These are phyloP conservation scores for Seladonia tumulorum DNA, from an alignment of 2,888 invertebrate genomes.

Conservation along the genomic window DNA sequence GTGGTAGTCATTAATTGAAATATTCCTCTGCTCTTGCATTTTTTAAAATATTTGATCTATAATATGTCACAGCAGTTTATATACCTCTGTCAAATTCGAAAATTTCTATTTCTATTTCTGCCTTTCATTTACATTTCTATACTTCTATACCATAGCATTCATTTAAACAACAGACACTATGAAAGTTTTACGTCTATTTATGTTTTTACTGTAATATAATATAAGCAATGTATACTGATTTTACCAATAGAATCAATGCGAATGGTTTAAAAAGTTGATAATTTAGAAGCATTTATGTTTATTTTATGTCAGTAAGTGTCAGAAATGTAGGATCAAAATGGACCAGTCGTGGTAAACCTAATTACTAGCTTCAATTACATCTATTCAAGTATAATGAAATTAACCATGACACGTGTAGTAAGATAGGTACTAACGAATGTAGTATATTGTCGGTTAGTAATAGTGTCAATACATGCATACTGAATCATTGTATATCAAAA, in stretches of 20 bases:
- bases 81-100: neutral
- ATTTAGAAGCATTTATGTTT: conserved; percentile 7
- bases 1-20: conserved; percentile 19
- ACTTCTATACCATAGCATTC: conserved; percentile 6
- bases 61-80: conserved; percentile 5
- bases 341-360: conserved; percentile 53
- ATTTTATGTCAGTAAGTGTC: conserved; percentile 35
- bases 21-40: conserved; percentile 15
- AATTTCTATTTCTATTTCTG: conserved; percentile 16
- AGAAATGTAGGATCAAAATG: conserved; percentile 52
- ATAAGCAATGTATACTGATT: neutral
- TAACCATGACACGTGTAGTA: conserved; percentile 35
- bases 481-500: conserved; percentile 42
- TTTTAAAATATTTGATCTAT: conserved; percentile 22
- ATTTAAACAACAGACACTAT: conserved; percentile 23
- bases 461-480: conserved; percentile 26
- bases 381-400: conserved; percentile 26
- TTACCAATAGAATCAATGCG: conserved; percentile 22
- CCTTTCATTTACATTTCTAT: conserved; percentile 22
- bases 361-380: conserved; percentile 24
- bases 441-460: conserved; percentile 32
- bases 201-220: conserved; percentile 20
- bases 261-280: conserved; percentile 4
- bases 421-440: conserved; percentile 39
- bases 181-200: conserved; percentile 28